Conservation (phyloP, 2,888 invertebrate genomes). For the Agrilus cyanescens region DNA sequence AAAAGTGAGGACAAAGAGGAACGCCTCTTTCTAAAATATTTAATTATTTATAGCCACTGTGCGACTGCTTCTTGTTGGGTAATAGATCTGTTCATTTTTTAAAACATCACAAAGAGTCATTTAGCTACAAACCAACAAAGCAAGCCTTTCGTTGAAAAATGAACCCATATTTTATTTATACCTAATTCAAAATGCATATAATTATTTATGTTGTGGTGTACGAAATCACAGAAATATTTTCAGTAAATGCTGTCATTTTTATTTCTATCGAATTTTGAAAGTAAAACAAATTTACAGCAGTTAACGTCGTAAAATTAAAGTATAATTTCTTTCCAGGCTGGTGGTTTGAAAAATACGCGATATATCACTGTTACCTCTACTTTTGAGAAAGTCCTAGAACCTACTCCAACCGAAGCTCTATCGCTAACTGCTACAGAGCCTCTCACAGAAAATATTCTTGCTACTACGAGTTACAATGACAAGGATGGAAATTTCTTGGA, state of each 20-base stretch:
- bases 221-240: no score
- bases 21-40: no score
- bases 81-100: no score
- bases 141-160: no score
- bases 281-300: background rate
- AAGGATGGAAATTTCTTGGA: constrained; percentile 55
- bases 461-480: constrained; percentile 60
- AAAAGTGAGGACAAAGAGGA: no score
- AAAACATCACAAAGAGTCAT: no score
- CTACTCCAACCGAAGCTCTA: constrained; percentile 40
- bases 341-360: constrained; percentile 74
- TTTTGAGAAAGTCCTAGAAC: constrained; percentile 64
- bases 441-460: constrained; percentile 77
- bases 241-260: background rate
- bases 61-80: no score
- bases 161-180: no score
- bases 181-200: no score
- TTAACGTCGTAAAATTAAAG: background rate
- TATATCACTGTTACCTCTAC: constrained; percentile 82
- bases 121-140: no score
- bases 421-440: constrained; percentile 59
- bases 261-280: background rate
- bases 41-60: no score
- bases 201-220: no score
- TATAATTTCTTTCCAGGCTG: constrained; percentile 48